Evolutionary conservation across 2,113 vertebrate genomes (phyloP), one percentile per base, ranked within the genome.

Genomic region (Halcyon senegalensis): DNA sequence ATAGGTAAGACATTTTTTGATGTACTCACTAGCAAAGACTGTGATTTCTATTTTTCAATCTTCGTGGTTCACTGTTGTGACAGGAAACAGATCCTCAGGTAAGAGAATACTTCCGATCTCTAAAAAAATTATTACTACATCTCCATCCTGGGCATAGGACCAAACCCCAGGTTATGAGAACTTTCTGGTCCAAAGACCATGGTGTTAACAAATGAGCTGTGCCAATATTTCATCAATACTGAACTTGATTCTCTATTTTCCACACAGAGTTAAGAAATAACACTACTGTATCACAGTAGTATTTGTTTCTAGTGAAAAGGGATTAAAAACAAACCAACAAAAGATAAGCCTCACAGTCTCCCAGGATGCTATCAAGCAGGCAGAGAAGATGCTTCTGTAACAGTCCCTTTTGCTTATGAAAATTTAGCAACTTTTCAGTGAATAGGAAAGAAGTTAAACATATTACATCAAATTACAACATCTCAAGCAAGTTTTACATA

Each of bases 361-460:
- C 7, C 46, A 77, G 14, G 12, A 90, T 41, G 13, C 53, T 58
- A 16, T 37, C n/a, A 91, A 73, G 44, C 16, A 82, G 84, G 25
- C 33, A 62, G 13, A 79, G 11, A 90, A 67, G 13, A 75, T 23
- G 7, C n/a, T 87, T 82, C 81, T 56, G 2, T 46, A 77, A 86
- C 30, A 84, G 41, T 7, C 3, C 3, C 27, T 64, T 81, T 55
- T 37, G 16, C 41, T 93, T 37, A 73, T 7, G 23, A 94, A 89
- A 94, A 76, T 44, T 9, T 13, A 84, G 13, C 30, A 64, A 59
- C 35, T 79, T 79, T 76, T 7, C 20, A 58, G 10, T 9, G 11
- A 77, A 77, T 11, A 60, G 20, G 4, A 73, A 76, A 86, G 14
- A 35, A 56, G 0, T 0, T 0, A 1, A 6, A 23, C 1, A 1